These are phyloP conservation scores for Micromesistius poutassou DNA, from an alignment of 2,797 vertebrate genomes.

Conservation along the genomic window DNA sequence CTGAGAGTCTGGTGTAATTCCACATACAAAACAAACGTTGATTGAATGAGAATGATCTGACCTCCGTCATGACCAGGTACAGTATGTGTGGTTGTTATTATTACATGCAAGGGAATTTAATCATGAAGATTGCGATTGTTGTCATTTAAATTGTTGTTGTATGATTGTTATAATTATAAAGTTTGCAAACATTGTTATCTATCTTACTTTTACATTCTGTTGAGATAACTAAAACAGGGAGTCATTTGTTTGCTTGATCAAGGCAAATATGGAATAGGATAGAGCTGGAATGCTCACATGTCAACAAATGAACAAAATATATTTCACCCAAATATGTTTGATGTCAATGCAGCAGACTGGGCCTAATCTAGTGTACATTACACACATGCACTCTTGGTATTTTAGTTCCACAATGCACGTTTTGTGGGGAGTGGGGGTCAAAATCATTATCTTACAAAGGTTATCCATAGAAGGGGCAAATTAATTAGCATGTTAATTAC, in stretches of 20 bases:
- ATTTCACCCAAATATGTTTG: neutral
- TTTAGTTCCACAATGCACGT: neutral
- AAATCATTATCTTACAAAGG: slow-evolving; percentile 14
- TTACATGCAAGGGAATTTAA: neutral
- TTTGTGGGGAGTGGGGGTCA: neutral
- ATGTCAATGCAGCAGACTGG: neutral
- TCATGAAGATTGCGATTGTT: neutral
- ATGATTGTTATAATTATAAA: neutral
- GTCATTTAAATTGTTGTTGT: too few species aligned
- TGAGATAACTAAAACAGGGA: neutral
- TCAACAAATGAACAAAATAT: neutral
- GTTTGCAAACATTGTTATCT: neutral
- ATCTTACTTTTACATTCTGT: neutral
- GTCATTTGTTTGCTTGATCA: too few species aligned
- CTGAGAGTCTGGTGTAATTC: too few species aligned
- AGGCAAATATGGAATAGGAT: too few species aligned
- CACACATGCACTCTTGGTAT: neutral
- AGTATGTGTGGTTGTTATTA: neutral
- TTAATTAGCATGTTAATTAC: slow-evolving; percentile 30
- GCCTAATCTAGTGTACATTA: neutral
- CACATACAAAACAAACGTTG: neutral
- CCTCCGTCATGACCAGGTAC: neutral
- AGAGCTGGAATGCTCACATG: too few species aligned
- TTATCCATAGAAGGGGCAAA: slow-evolving; percentile 14
- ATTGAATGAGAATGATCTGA: neutral